These are phyloP conservation scores for Crotalus horridus DNA, from an alignment of 2,113 vertebrate species.

Conservation along the genomic window DNA sequence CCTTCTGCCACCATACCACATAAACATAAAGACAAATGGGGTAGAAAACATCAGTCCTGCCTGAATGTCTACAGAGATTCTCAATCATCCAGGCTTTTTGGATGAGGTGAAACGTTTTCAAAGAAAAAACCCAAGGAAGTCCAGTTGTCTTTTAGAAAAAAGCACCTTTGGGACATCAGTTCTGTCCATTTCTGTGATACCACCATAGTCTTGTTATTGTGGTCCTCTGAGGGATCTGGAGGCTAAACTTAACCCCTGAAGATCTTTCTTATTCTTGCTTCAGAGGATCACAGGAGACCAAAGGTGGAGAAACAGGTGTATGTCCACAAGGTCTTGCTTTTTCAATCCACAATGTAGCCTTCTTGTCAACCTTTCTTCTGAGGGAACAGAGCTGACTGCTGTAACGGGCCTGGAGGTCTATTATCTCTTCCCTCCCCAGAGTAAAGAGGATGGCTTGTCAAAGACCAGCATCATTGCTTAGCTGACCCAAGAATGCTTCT, in stretches of 20 bases:
- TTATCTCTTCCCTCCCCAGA: not conserved
- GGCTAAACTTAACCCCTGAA: not conserved
- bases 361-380: not conserved
- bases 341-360: not conserved
- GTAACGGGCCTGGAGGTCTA: not conserved
- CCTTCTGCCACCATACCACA: not conserved
- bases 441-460: not conserved
- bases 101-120: not conserved
- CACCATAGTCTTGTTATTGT: not conserved
- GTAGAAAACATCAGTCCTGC: not conserved
- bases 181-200: not conserved
- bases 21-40: not conserved
- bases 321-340: not conserved
- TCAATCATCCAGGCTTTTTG: not conserved
- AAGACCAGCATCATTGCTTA: not conserved
- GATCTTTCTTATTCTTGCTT: not conserved
- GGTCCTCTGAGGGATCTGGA: not conserved
- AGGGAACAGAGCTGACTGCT: not conserved
- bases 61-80: no score
- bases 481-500: not conserved
- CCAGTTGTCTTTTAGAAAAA: not conserved
- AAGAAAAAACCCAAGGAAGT: not conserved
- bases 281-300: not conserved
- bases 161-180: not conserved
- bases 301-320: not conserved